A percentile compares a stretch with the other conserved stretches of the same genome.
Conservation (phyloP, 2,888 invertebrate genomes). For the Chrysopilus asiliformis region DNA sequence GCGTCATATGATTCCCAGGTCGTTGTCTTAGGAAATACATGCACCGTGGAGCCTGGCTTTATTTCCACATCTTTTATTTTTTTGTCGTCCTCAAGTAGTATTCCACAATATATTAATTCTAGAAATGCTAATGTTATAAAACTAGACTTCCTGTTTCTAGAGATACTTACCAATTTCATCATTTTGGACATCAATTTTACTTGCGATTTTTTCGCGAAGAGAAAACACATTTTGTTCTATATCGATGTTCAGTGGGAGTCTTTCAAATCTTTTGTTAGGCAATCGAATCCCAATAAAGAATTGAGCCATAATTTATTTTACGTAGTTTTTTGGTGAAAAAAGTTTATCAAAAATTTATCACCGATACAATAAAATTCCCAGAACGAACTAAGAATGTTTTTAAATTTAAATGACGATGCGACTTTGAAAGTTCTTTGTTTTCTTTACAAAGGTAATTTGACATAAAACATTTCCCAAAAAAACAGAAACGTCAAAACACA, state of each 20-base stretch:
- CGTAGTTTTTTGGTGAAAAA: too few relatives aligned
- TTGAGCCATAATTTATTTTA: conserved; percentile 21
- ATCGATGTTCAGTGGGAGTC: conserved; percentile 44
- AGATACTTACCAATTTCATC: conserved; percentile 42
- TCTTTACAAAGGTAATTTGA: too few relatives aligned
- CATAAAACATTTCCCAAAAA: too few relatives aligned
- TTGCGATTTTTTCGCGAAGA: conserved; percentile 39
- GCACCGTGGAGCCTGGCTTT: conserved; percentile 41
- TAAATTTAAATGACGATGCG: too few relatives aligned
- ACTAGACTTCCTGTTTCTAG: too few relatives aligned
- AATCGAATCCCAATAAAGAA: conserved; percentile 40
- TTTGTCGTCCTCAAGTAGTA: conserved; percentile 44
- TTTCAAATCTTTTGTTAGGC: conserved; percentile 38
- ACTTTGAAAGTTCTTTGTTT: too few relatives aligned
- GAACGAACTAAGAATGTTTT: too few relatives aligned
- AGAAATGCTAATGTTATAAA: too few relatives aligned
- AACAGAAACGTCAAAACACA: too few relatives aligned
- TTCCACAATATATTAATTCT: conserved; percentile 45
- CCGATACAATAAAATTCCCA: too few relatives aligned
- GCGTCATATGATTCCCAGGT: conserved; percentile 21
- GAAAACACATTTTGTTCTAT: conserved; percentile 42
- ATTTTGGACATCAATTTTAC: conserved; percentile 37
- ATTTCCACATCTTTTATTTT: conserved; percentile 42
- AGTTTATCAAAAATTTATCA: too few relatives aligned
- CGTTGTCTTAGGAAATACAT: conserved; percentile 37